Percentiles rank a stretch among this genome's conserved stretches.
Conservation (phyloP, 2,113 vertebrate species). For the Noctilio leporinus region DNA sequence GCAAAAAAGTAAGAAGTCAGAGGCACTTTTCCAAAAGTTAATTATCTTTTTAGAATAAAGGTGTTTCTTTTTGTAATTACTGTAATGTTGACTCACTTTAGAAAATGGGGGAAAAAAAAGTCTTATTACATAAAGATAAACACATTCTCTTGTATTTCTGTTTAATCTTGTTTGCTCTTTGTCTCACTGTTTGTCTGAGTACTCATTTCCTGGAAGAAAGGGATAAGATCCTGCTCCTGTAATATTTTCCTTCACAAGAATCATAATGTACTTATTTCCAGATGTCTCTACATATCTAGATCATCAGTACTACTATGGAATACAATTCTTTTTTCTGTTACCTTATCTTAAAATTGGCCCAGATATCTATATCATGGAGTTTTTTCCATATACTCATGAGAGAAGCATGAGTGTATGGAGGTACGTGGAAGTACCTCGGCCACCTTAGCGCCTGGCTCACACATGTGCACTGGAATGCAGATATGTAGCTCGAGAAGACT, state of each 20-base stretch:
- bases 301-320: background rate
- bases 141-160: background rate
- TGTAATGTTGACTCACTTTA: background rate
- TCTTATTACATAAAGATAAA: background rate
- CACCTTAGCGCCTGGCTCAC: background rate
- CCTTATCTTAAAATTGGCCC: background rate
- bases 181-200: background rate
- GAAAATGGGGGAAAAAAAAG: background rate
- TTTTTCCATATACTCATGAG: background rate
- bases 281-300: background rate
- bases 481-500: background rate
- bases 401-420: background rate
- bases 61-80: background rate
- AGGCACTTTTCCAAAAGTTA: background rate
- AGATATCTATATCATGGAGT: background rate
- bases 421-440: too few species aligned
- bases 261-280: background rate
- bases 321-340: background rate
- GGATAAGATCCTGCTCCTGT: background rate
- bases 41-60: background rate
- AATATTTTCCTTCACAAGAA: background rate
- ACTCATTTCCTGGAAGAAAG: background rate
- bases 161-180: background rate
- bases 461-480: accelerated
- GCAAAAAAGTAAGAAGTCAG: background rate